Evolutionary conservation across 2,113 vertebrate genomes (phyloP).

Genomic region (Pseudois nayaur): DNA sequence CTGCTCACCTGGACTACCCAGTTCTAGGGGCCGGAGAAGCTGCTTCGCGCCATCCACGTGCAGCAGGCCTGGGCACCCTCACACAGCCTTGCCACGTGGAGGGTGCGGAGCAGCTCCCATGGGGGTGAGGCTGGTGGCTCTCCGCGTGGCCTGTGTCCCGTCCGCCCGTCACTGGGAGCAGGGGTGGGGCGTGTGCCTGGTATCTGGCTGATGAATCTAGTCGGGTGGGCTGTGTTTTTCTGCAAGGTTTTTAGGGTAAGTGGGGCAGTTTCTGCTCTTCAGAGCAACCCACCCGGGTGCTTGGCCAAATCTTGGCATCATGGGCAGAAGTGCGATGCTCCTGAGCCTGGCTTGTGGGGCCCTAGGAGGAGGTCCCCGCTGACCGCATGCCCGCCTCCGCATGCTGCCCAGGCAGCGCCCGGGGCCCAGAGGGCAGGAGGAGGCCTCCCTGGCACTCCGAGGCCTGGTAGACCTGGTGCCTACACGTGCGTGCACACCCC

Average conservation of each 20-base stretch:
- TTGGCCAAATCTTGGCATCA: background rate
- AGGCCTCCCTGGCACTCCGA: background rate
- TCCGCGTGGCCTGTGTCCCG: slow-evolving; percentile 25
- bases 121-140: background rate
- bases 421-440: background rate
- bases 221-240: slow-evolving; percentile 40
- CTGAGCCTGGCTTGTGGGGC: accelerated
- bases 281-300: slow-evolving; percentile 8
- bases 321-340: background rate
- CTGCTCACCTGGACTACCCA: background rate
- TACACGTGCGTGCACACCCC: accelerated
- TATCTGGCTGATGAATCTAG: slow-evolving; percentile 59
- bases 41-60: accelerated
- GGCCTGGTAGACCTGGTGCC: background rate
- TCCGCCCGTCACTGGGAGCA: slow-evolving; percentile 31
- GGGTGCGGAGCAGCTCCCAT: background rate
- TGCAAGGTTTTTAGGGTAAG: slow-evolving; percentile 53
- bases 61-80: accelerated
- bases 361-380: background rate
- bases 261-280: slow-evolving; percentile 46
- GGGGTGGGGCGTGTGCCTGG: background rate
- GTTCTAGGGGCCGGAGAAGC: background rate
- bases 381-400: accelerated
- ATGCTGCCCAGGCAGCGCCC: background rate
- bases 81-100: background rate